Conservation (phyloP, 1,140 invertebrate genomes). For the Scaptomyza pallida region DNA sequence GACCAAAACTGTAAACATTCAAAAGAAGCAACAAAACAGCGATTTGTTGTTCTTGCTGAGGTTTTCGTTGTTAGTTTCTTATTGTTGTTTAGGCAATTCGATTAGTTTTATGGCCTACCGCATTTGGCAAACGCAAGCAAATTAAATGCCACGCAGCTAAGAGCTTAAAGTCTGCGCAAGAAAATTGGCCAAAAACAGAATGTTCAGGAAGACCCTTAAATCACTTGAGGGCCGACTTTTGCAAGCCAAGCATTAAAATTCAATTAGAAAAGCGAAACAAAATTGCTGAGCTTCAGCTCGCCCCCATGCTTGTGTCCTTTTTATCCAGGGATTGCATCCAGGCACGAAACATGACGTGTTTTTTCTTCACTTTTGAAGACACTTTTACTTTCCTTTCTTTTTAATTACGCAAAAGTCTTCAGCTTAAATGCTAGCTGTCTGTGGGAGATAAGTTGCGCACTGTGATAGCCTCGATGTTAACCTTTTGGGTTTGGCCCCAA, state of each 20-base stretch:
- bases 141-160: conserved; percentile 34
- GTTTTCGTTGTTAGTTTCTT: conserved; percentile 21
- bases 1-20: conserved; percentile 47
- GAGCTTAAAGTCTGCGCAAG: conserved; percentile 24
- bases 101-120: conserved; percentile 46
- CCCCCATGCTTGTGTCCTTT: conserved; percentile 21
- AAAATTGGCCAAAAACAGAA: conserved; percentile 13
- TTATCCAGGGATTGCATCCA: conserved; percentile 47
- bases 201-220: conserved; percentile 25
- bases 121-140: conserved; percentile 38
- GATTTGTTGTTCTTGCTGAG: conserved; percentile 18
- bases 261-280: conserved; percentile 59
- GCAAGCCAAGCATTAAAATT: conserved; percentile 64
- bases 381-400: conserved; percentile 34
- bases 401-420: conserved; percentile 75
- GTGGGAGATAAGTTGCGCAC: conserved; percentile 46
- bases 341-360: conserved; percentile 64
- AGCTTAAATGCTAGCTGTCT: conserved; percentile 10
- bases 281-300: conserved; percentile 28
- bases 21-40: conserved; percentile 9
- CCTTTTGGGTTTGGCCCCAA: conserved; percentile 10
- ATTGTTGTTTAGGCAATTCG: conserved; percentile 57
- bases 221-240: too few relatives aligned
- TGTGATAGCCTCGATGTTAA: conserved; percentile 32
- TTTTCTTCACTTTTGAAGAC: conserved; percentile 11